Base-by-base conservation (phyloP, 1,140 invertebrate species). In the Ylistrum balloti region DNA sequence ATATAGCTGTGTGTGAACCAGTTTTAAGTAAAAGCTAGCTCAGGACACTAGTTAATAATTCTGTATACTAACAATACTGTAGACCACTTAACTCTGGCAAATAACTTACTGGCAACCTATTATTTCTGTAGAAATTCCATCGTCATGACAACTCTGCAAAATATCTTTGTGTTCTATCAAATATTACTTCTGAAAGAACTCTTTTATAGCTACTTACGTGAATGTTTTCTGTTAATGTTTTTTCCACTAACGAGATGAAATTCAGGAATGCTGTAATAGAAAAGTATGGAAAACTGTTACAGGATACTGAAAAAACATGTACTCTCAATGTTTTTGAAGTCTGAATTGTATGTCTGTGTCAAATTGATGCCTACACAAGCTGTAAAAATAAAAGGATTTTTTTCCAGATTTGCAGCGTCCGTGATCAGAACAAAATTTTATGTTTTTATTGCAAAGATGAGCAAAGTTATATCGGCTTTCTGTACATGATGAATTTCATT, bases 71-170 rank as follows among this genome's bases (percentile, higher is more conserved):
- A 74, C 56, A 74, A 74, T 74, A n/a, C 56, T n/a, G n/a, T 74
- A 11, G 0, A 0, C 7, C 5, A n/a, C 56, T 74, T 28, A 17
- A 5, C 5, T 28, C 56, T 74, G 56, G 56, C 22, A 11, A 28
- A 74, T 74, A 74, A n/a, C 56, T 74, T 74, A 74, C n/a, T 74
- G 56, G 56, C 56, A 74, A 1, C 56, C 9, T 74, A 74, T n/a
- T 74, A 74, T 74, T 28, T 28, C 56, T 28, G 56, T 74, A n/a
- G 22, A 74, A 74, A 74, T 74, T 74, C 56, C 56, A 74, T 74
- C 56, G 56, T 74, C n/a, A 74, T 74, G 56, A 74, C 56, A 74
- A 74, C 56, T 17, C 56, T 74, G 56, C 7, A 74, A n/a, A 74
- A n/a, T 74, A n/a, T 28, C 22, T 17, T 48, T n/a, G n/a, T 28